Percentiles rank a stretch among this genome's conserved stretches.
Conservation (phyloP, 2,888 invertebrate species). For the Isoperla grammatica region DNA sequence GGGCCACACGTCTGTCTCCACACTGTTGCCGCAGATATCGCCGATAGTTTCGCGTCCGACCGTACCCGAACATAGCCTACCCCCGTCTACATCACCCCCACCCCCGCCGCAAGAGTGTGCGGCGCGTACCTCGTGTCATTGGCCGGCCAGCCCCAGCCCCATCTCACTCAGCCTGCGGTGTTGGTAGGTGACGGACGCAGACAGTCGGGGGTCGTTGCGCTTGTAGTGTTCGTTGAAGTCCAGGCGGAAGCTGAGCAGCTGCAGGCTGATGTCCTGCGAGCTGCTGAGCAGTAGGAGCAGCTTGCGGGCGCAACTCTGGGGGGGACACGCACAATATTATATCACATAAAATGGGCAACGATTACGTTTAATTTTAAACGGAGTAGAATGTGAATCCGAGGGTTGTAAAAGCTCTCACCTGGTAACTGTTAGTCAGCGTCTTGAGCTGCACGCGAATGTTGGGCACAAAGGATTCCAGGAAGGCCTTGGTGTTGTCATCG, state of each 20-base stretch:
- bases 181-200: constrained; percentile 50
- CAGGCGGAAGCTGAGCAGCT: constrained; percentile 83
- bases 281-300: constrained; percentile 78
- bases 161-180: constrained; percentile 37
- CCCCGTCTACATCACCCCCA: too few relatives aligned
- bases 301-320: constrained; percentile 58
- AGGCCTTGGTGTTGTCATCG: constrained; percentile 49
- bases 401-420: constrained; percentile 48
- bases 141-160: neutral
- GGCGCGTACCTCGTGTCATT: constrained; percentile 14
- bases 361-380: too few relatives aligned
- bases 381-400: neutral
- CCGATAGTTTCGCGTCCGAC: too few relatives aligned
- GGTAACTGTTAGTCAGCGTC: constrained; percentile 65
- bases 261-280: constrained; percentile 79
- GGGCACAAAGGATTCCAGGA: constrained; percentile 55
- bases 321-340: too few relatives aligned
- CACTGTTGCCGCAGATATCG: too few relatives aligned
- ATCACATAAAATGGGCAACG: too few relatives aligned
- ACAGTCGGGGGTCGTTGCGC: constrained; percentile 69
- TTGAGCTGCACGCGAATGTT: constrained; percentile 57
- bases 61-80: too few relatives aligned
- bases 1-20: too few relatives aligned
- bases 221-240: constrained; percentile 96
- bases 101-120: too few relatives aligned